phyloP scores from a whole-genome alignment of 23 tunicate species.

The Trididemnum nubilum region DNA sequence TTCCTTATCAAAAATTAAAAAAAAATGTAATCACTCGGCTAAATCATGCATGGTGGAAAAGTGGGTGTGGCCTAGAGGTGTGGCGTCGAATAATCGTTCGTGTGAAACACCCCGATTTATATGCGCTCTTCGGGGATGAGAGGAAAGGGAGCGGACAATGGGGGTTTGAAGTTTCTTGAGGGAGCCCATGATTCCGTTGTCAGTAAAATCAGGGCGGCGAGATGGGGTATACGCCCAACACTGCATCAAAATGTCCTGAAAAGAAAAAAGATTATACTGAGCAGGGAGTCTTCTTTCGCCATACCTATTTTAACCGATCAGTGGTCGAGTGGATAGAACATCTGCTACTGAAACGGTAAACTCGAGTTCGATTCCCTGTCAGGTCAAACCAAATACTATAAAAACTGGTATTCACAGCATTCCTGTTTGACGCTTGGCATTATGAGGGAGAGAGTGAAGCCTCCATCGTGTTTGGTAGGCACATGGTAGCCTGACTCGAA shows the following conservation, averaged over 20 bases:
- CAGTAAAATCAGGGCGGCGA: slow-evolving; percentile 70
- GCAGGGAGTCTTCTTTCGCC: not conserved
- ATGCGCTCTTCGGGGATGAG: slow-evolving; percentile 35
- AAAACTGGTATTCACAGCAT: too few relatives aligned
- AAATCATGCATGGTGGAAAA: slow-evolving; percentile 33
- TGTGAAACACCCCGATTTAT: slow-evolving; percentile 31
- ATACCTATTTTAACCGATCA: too few relatives aligned
- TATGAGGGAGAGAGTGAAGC: too few relatives aligned
- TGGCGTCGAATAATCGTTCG: slow-evolving; percentile 39
- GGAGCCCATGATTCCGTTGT: slow-evolving; percentile 57
- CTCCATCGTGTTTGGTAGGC: too few relatives aligned
- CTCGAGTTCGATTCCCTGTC: too few relatives aligned
- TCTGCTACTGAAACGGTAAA: too few relatives aligned
- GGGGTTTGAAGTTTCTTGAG: slow-evolving; percentile 47
- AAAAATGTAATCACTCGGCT: slow-evolving; percentile 22
- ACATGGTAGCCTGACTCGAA: too few relatives aligned
- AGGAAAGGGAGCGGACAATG: slow-evolving; percentile 42
- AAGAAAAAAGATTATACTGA: not conserved
- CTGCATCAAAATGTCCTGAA: slow-evolving; percentile 71
- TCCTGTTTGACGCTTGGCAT: too few relatives aligned
- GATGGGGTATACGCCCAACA: slow-evolving; percentile 68
- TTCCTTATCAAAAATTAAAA: too few relatives aligned
- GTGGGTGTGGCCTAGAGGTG: slow-evolving; percentile 28
- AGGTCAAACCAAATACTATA: too few relatives aligned
- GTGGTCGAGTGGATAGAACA: too few relatives aligned